Conservation (phyloP, 2,797 vertebrate genomes). For the Silurus aristotelis region DNA sequence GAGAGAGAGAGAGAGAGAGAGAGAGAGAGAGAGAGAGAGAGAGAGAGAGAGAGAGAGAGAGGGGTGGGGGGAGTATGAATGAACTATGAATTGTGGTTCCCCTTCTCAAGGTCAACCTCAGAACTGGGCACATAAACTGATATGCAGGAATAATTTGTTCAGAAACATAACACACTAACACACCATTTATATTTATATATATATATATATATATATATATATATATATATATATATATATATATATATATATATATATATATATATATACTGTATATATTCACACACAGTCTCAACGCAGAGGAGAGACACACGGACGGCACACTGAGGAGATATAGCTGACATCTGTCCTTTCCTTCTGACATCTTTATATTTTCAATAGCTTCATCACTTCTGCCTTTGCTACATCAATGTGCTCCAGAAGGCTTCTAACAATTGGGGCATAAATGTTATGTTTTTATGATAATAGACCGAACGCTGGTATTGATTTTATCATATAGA, state of each 20-base stretch:
- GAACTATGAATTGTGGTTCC: conserved; percentile 72
- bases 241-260: background rate
- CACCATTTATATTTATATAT: background rate
- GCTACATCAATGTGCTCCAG: conserved; percentile 69
- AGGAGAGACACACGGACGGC: conserved; percentile 52
- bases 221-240: background rate
- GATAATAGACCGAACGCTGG: conserved; percentile 75
- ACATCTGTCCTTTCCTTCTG: conserved; percentile 61
- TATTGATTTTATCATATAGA: conserved; percentile 72
- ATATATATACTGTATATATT: too few species aligned
- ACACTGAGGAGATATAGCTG: conserved; percentile 67
- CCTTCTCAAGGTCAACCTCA: conserved; percentile 76
- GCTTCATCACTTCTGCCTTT: conserved; percentile 52
- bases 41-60: conserved; percentile 41
- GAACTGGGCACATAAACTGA: conserved; percentile 31
- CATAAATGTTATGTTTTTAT: conserved; percentile 67
- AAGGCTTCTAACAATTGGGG: conserved; percentile 65
- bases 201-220: background rate
- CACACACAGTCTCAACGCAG: conserved; percentile 20
- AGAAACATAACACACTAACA: conserved; percentile 26
- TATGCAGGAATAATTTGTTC: conserved; percentile 22
- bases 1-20: conserved; percentile 41
- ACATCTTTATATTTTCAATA: conserved; percentile 64
- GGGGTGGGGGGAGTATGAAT: conserved; percentile 50
- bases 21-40: conserved; percentile 52